Evolutionary conservation across 2,888 invertebrate genomes (phyloP), one percentile per base, ranked within the genome.

Genomic region (Auanema freiburgensis): DNA sequence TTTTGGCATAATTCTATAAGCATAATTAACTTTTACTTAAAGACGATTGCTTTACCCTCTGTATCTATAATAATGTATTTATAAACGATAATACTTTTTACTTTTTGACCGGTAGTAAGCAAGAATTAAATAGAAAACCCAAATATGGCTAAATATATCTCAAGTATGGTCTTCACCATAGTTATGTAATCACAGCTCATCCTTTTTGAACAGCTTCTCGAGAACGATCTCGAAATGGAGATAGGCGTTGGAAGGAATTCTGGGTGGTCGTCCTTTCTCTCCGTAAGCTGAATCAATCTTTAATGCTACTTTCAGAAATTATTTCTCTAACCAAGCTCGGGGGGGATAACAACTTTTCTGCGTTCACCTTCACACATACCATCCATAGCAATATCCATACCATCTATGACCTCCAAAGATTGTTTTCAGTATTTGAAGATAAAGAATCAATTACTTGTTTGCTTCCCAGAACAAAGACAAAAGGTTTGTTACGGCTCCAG

Each of bases 301-400:
- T 18, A 8, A 53, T 10, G 18, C 21, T n/a, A 52, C n/a, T 52
- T 18, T n/a, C 33, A 3, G 33, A 33, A 33, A 5, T 46, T n/a
- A 52, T 18, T 41, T 42, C 11, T 52, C 62, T 49, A n/a, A 78
- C 79, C 79, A 1, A 76, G 67, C 53, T 77, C 76, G 25, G 83
- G 78, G 8, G 82, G 82, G 54, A 82, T 79, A 50, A 80, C 67
- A 40, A 82, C 71, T 56, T 74, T 78, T 16, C 82, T 61, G 6
- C 76, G 50, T 55, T 81, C 82, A 33, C 82, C 83, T 63, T 82
- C 74, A 57, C 82, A 82, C 82, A 82, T 82, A 18, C 77, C 80
- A 8, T 66, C 68, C 82, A 82, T 83, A 8, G 79, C 81, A 2
- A 74, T 63, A 43, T 83, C 82, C 79, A 83, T 83, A 55, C 82